Conservation (phyloP, 2,888 invertebrate genomes). For the Teleogryllus oceanicus region DNA sequence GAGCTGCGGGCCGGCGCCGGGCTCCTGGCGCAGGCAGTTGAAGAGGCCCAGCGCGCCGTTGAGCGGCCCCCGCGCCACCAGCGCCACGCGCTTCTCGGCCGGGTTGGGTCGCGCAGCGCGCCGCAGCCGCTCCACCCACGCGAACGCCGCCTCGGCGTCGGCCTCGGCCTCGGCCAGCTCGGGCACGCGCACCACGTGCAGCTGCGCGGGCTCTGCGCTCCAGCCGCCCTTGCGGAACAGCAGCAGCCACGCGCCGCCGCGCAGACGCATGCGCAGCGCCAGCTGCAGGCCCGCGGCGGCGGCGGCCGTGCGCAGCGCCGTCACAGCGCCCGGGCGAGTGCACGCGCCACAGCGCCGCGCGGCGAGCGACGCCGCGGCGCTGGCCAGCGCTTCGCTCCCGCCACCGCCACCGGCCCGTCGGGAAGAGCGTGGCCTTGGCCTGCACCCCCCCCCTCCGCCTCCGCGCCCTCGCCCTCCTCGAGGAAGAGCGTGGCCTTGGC, state of each 20-base stretch:
- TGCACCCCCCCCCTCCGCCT: conserved; percentile 40
- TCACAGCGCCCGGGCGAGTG: conserved; percentile 39
- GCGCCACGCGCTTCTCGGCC: conserved; percentile 51
- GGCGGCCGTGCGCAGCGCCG: background rate
- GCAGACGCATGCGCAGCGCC: background rate
- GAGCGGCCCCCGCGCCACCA: conserved; percentile 63
- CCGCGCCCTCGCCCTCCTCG: background rate
- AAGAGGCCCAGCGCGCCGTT: conserved; percentile 85
- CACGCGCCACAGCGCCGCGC: conserved; percentile 43
- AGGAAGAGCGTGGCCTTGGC: conserved; percentile 31
- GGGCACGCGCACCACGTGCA: background rate
- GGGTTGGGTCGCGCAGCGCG: background rate
- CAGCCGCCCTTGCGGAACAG: background rate
- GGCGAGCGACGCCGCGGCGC: conserved; percentile 42
- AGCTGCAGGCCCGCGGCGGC: background rate
- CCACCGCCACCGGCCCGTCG: background rate
- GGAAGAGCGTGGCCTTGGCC: conserved; percentile 33
- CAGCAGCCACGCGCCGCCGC: background rate
- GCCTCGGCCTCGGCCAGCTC: background rate
- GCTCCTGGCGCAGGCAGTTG: conserved; percentile 80
- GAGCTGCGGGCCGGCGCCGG: conserved; percentile 57
- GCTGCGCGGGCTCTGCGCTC: background rate
- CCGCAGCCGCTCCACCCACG: background rate
- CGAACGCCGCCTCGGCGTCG: background rate
- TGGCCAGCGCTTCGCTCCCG: conserved; percentile 53